phyloP scores from a whole-genome alignment of 2,888 invertebrate species.

The Cantharis flavilabris region DNA sequence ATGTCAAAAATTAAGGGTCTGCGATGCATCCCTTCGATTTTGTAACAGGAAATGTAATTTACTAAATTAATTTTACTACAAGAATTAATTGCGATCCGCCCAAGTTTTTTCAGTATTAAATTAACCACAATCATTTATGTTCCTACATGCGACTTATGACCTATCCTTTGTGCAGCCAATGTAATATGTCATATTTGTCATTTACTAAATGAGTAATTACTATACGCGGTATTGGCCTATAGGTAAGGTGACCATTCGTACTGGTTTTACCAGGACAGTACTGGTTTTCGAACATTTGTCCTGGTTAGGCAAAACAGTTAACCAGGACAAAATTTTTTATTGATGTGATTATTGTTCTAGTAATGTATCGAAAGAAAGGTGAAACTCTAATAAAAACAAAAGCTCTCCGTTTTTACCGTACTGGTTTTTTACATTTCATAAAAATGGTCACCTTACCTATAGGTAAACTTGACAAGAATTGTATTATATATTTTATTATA shows the following conservation, averaged over 20 bases:
- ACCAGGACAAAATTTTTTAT: no score
- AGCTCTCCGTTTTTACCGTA: no score
- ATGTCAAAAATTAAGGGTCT: not conserved
- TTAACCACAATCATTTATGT: not conserved
- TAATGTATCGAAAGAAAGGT: no score
- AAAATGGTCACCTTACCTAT: no score
- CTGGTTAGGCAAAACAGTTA: no score
- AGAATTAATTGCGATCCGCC: conserved; percentile 11
- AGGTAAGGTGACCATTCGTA: no score
- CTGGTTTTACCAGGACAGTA: no score
- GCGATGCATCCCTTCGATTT: not conserved
- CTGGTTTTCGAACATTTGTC: no score
- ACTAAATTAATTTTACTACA: conserved; percentile 6
- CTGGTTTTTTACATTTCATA: no score
- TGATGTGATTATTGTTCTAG: no score
- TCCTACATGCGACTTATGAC: not conserved
- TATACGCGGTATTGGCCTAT: conserved; percentile 52
- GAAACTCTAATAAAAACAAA: no score
- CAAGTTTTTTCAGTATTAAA: not conserved
- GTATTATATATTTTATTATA: not conserved
- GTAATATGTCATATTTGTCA: conserved; percentile 54
- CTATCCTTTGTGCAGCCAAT: conserved; percentile 41
- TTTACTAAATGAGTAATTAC: conserved; percentile 54
- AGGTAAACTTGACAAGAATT: not conserved
- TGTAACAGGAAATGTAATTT: not conserved